These are phyloP conservation scores for Chloropsis hardwickii DNA, from an alignment of 2,113 vertebrate species.

Conservation along the genomic window DNA sequence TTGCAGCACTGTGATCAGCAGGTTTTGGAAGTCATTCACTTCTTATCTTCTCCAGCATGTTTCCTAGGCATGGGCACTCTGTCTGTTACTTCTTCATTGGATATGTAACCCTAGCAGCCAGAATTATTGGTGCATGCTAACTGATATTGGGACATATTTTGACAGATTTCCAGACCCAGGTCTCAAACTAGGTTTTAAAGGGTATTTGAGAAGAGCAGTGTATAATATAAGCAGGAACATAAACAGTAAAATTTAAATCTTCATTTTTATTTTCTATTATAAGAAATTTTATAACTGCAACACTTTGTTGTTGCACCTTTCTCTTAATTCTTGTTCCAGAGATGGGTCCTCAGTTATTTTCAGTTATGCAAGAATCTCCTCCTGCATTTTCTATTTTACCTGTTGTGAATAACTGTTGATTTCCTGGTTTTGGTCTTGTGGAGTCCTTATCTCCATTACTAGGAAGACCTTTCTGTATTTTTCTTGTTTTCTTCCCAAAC, in stretches of 20 bases:
- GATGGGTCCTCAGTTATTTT: background rate
- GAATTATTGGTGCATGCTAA: background rate
- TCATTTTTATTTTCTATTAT: background rate
- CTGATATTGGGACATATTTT: background rate
- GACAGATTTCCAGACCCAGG: background rate
- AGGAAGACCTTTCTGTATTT: background rate
- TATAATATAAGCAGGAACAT: background rate
- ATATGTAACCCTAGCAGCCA: background rate
- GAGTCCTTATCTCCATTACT: background rate
- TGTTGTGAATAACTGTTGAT: background rate
- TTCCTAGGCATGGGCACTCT: accelerated
- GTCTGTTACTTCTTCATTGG: background rate
- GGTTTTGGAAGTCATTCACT: background rate
- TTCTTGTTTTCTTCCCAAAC: background rate
- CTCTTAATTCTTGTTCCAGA: background rate
- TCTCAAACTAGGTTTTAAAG: background rate
- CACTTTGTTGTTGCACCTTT: background rate
- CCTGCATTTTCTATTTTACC: background rate
- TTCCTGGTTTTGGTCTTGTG: background rate
- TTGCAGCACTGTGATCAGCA: background rate
- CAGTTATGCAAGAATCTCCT: background rate
- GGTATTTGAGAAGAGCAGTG: background rate
- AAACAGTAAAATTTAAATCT: background rate
- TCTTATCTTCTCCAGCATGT: background rate
- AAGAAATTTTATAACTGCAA: background rate